phyloP scores from a whole-genome alignment of 2,888 invertebrate species.

The Tipula unca region DNA sequence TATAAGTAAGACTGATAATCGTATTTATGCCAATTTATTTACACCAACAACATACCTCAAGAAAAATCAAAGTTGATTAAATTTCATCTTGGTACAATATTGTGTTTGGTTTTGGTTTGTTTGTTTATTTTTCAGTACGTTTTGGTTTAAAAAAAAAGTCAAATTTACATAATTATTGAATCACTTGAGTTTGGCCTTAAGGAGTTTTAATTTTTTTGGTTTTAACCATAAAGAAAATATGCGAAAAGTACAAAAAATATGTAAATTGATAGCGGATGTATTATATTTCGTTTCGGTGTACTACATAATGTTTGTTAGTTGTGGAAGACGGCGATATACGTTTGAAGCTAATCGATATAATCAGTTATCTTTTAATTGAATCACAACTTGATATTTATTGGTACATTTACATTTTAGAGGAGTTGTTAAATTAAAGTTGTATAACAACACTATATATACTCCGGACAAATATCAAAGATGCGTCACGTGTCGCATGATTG shows the following conservation, averaged over 20 bases:
- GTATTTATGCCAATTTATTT: not conserved
- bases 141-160: not conserved
- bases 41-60: not conserved
- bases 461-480: not conserved
- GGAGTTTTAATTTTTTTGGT: not conserved
- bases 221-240: not conserved
- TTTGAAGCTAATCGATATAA: not conserved
- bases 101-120: not conserved
- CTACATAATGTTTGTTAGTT: not conserved
- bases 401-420: no score
- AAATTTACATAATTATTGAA: slow-evolving; percentile 14
- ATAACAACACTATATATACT: no score
- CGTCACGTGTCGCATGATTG: not conserved
- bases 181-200: not conserved
- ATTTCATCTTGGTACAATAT: not conserved
- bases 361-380: not conserved
- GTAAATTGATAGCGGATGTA: not conserved
- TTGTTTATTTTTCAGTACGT: not conserved
- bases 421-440: not conserved
- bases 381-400: not conserved
- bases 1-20: not conserved
- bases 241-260: not conserved
- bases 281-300: not conserved
- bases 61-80: slow-evolving; percentile 8
- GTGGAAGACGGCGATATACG: not conserved